phyloP scores from a whole-genome alignment of 2,113 vertebrate genomes.

The Rhynchopsitta pachyrhyncha region DNA sequence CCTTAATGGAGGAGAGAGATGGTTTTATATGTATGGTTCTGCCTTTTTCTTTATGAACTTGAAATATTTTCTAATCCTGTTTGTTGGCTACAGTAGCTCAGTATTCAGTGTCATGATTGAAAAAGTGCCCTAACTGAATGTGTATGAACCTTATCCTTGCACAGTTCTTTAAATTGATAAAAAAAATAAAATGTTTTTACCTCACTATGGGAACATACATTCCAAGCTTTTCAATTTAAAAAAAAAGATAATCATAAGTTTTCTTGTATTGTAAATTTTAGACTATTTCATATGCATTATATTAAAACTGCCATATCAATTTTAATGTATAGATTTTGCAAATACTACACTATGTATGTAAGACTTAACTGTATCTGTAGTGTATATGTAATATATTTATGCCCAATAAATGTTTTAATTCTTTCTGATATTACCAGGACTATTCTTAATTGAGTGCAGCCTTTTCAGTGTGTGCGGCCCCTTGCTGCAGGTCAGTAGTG shows the following conservation, averaged over 20 bases:
- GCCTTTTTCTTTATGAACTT: slow-evolving; percentile 75
- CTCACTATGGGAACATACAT: slow-evolving; percentile 95
- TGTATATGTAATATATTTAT: slow-evolving; percentile 99
- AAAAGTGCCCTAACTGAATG: slow-evolving; percentile 83
- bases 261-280: slow-evolving; percentile 99
- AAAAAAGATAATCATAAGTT: slow-evolving; percentile 84
- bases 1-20: slow-evolving; percentile 30
- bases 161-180: slow-evolving; percentile 88
- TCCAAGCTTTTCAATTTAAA: slow-evolving; percentile 92
- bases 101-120: slow-evolving; percentile 76
- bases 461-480: accelerated
- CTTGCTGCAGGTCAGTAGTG: not conserved
- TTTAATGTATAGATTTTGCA: slow-evolving; percentile 99
- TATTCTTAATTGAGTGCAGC: slow-evolving; percentile 47
- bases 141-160: slow-evolving; percentile 89
- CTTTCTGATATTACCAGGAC: slow-evolving; percentile 69
- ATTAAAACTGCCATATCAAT: slow-evolving; percentile 99
- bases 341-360: slow-evolving; percentile 99
- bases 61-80: slow-evolving; percentile 76
- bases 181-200: slow-evolving; percentile 86
- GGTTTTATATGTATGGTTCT: slow-evolving; percentile 72
- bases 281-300: slow-evolving; percentile 99
- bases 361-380: slow-evolving; percentile 99
- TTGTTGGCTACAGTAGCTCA: slow-evolving; percentile 73
- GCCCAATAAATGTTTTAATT: slow-evolving; percentile 99